Base-by-base conservation (phyloP, 2,113 vertebrate species). In the Sardina pilchardus region DNA sequence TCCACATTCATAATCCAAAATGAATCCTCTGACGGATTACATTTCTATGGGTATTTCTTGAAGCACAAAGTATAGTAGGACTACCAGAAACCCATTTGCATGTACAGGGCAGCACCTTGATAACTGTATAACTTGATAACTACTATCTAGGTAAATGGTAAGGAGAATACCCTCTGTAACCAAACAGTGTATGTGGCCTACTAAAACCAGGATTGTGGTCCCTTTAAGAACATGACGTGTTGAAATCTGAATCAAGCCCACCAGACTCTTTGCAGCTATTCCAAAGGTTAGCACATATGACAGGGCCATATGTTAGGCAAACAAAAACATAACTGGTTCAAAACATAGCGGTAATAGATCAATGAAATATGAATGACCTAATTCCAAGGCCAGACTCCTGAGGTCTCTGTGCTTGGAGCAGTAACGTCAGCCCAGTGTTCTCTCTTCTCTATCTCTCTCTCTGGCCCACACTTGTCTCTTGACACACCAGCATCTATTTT, bases 401-500 rank as follows among this genome's bases (percentile, higher is more conserved):
- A 12, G 71, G 36, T 67, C n/a, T 26, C 34, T 78, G 71, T 14
- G 30, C 71, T 78, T 36, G 30, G 5, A 34, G 5, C 26, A 71
- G 26, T 36, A 88, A 85, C 67, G 12, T 12, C 45, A 7, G 16
- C 26, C 63, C 19, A 39, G 71, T 82, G 67, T 44, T 47, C 24
- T 82, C 81, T 83, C n/a, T n/a, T n/a, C n/a, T n/a, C n/a, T n/a
- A n/a, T n/a, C n/a, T n/a, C 78, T 82, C 86, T 42, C 81, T 83
- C 43, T 93, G 92, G 91, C 91, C 39, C 39, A 42, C 39, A 92
- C 84, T 92, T 93, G 81, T 87, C 83, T 83, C 89, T 78, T 86
- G 88, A 87, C 87, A 86, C 82, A 93, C 92, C 93, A 90, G 81
- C 44, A 86, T 94, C 94, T 95, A 95, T 95, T 94, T 94, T 95